These are phyloP conservation scores for Xenopus borealis DNA, from an alignment of 2,113 vertebrate genomes.

Conservation along the genomic window DNA sequence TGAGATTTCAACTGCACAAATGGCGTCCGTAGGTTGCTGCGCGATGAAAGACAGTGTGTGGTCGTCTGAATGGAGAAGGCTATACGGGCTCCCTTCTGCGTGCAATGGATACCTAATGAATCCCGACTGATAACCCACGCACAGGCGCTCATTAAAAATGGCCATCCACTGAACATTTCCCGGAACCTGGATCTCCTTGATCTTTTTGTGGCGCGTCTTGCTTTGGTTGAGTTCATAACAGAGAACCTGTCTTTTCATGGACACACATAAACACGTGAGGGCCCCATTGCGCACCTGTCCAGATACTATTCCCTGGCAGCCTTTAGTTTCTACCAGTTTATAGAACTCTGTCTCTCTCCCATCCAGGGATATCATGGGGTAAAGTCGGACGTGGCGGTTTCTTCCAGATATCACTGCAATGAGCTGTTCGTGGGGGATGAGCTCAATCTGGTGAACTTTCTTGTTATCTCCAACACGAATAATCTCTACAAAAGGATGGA, in stretches of 20 bases:
- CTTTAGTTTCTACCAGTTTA: conserved; percentile 91
- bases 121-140: conserved; percentile 90
- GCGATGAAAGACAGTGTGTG: conserved; percentile 90
- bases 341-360: conserved; percentile 88
- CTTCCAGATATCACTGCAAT: conserved; percentile 93
- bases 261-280: conserved; percentile 88
- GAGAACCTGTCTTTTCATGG: conserved; percentile 92
- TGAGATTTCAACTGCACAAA: conserved; percentile 94
- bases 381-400: conserved; percentile 94
- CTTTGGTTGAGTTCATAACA: conserved; percentile 94
- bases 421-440: conserved; percentile 86
- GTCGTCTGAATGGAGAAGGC: conserved; percentile 88
- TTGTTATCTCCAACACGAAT: conserved; percentile 95
- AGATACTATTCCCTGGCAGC: conserved; percentile 85
- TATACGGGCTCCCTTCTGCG: conserved; percentile 75
- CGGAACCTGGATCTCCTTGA: conserved; percentile 89
- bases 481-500: conserved; percentile 73
- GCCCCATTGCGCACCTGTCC: conserved; percentile 79
- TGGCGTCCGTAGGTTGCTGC: conserved; percentile 85
- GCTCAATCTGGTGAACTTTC: conserved; percentile 94
- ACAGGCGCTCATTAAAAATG: conserved; percentile 86
- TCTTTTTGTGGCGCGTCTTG: conserved; percentile 85
- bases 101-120: conserved; percentile 85
- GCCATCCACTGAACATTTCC: conserved; percentile 93
- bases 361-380: conserved; percentile 83